Evolutionary conservation across 2,113 vertebrate genomes (phyloP).

Genomic region (Condylura cristata): DNA sequence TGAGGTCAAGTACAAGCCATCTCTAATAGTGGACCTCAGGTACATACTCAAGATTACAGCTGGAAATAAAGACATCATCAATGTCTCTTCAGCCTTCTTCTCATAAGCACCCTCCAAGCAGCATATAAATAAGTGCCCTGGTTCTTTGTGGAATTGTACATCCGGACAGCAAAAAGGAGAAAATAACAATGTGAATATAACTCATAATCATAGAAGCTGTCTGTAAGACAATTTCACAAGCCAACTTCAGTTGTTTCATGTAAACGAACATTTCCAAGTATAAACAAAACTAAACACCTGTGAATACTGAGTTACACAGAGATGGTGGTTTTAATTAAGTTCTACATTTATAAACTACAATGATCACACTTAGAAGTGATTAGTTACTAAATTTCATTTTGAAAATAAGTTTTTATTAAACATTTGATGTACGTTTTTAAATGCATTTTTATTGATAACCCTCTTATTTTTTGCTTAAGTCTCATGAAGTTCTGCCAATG

Average conservation of each 20-base stretch:
- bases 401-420: slow-evolving; percentile 8
- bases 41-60: background rate
- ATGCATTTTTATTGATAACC: background rate
- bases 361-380: background rate
- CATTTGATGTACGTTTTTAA: background rate
- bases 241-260: background rate
- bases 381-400: background rate
- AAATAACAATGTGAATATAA: background rate
- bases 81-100: background rate
- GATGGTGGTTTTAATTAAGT: background rate
- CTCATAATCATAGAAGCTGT: background rate
- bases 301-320: background rate
- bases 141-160: background rate
- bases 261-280: background rate
- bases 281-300: background rate
- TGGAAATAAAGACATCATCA: background rate
- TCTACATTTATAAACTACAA: background rate
- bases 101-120: background rate
- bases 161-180: background rate
- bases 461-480: background rate
- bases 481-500: background rate
- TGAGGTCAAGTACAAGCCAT: background rate
- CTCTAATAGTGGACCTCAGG: background rate
- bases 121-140: background rate
- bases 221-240: background rate